Evolutionary conservation across 2,888 invertebrate species (phyloP), one percentile per base, ranked within the genome.

Genomic region (Rhimphoctona megacephalus): DNA sequence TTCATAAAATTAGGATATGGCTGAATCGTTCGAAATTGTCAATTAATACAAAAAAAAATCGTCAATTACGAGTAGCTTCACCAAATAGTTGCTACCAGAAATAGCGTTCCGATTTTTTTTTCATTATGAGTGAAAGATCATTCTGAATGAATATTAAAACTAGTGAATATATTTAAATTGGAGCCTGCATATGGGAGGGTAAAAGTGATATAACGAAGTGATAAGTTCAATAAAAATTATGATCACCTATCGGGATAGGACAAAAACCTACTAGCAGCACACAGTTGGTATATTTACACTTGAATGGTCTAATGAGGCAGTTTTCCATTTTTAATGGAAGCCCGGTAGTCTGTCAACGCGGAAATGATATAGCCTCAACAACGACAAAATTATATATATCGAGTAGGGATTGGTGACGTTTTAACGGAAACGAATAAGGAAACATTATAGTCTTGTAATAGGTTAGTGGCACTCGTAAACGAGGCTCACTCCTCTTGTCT

Each of bases 391-490:
- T 30, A 0, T 30, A 30, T 61, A 17, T 6, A 61, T 61, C 30
- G 61, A 61, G 14, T 17, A 61, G 30, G 61, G 17, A 61, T 61
- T 17, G 22, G 61, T 30, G 61, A 61, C 17, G 61, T 72, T 72
- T 19, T 5, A 9, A 36, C 17, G n/a, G 36, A 67, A 70, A 46
- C 25, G 67, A 39, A 77, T 49, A 36, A 77, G 67, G 25, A 6
- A 14, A 6, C 19, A 8, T 14, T 33, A 22, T 17, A n/a, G 25
- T 52, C 77, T 77, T 54, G 85, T 72, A 81, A 85, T 81, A 85
- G 85, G 81, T 85, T 76, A 85, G 85, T 85, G 76, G 81, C 80
- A 85, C 82, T 77, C 82, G 43, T 25, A 76, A 36, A 61, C 49
- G 76, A 52, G 80, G 11, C 39, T 70, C 80, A 52, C 76, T 64